Evolutionary conservation across 1,140 invertebrate species (phyloP).

Genomic region (Holcopasites calliopsidis): DNA sequence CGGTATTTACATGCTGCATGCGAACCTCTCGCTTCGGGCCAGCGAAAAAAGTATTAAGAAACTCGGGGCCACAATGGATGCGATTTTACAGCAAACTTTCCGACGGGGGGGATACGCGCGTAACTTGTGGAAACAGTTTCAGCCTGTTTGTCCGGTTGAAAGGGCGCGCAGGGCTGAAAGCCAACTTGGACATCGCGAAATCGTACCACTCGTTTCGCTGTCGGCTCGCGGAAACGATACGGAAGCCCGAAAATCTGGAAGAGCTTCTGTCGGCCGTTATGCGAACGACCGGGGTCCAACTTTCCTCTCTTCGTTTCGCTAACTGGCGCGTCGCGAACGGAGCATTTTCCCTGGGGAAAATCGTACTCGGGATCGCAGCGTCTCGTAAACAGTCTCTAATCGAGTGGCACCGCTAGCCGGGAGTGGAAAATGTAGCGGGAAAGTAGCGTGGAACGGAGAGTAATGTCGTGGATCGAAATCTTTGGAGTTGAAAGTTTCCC

Average conservation of each 20-base stretch:
- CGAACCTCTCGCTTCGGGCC: too few relatives aligned
- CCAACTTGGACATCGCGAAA: slow-evolving; percentile 29
- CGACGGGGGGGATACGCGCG: slow-evolving; percentile 23
- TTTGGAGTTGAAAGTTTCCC: too few relatives aligned
- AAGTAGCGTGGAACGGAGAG: not conserved
- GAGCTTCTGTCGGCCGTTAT: slow-evolving; percentile 53
- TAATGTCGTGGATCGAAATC: too few relatives aligned
- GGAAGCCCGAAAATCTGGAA: slow-evolving; percentile 54
- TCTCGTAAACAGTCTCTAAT: slow-evolving; percentile 32
- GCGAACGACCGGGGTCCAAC: slow-evolving; percentile 49
- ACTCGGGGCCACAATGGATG: slow-evolving; percentile 10
- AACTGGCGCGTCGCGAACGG: slow-evolving; percentile 28
- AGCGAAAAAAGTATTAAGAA: not conserved
- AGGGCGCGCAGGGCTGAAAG: slow-evolving; percentile 42
- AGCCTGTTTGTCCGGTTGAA: slow-evolving; percentile 24
- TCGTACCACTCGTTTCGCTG: slow-evolving; percentile 34
- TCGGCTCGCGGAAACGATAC: slow-evolving; percentile 69
- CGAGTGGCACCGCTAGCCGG: slow-evolving; percentile 5
- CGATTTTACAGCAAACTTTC: slow-evolving; percentile 25
- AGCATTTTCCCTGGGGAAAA: slow-evolving; percentile 47
- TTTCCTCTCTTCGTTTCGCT: slow-evolving; percentile 47
- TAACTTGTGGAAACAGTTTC: slow-evolving; percentile 40
- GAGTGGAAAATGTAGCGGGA: not conserved
- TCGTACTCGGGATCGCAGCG: slow-evolving; percentile 6
- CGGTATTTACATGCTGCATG: too few relatives aligned